These are phyloP conservation scores for Brachyhypopomus gauderio DNA, from an alignment of 2,113 vertebrate genomes.

Conservation along the genomic window DNA sequence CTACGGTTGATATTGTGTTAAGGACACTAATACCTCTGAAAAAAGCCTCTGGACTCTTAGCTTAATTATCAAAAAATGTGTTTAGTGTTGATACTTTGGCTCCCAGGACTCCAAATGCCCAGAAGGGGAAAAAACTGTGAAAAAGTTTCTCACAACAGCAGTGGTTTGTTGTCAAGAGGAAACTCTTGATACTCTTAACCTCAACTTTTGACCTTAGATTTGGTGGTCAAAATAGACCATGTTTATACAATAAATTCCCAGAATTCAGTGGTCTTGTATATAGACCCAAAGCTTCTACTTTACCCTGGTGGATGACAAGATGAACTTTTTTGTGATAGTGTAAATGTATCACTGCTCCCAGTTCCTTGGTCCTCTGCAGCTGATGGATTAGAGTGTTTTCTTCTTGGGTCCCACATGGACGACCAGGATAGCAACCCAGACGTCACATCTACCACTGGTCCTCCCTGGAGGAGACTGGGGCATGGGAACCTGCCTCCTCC, in stretches of 20 bases:
- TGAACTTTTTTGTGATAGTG: not conserved
- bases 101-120: not conserved
- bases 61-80: not conserved
- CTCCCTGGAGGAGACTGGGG: slow-evolving; percentile 69
- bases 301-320: slow-evolving; percentile 2
- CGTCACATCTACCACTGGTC: slow-evolving; percentile 74
- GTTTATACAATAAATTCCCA: slow-evolving; percentile 4
- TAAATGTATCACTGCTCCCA: slow-evolving; percentile 11
- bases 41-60: slow-evolving; percentile 1
- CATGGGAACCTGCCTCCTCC: slow-evolving; percentile 73
- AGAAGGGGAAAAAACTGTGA: not conserved
- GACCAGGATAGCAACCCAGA: slow-evolving; percentile 58
- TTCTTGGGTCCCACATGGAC: slow-evolving; percentile 45
- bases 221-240: not conserved
- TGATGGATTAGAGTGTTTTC: slow-evolving; percentile 56
- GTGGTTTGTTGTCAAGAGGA: slow-evolving; percentile 11
- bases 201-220: slow-evolving; percentile 32
- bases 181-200: slow-evolving; percentile 18
- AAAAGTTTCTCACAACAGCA: slow-evolving; percentile 11
- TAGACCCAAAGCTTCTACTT: not conserved
- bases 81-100: not conserved
- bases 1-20: not conserved
- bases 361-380: slow-evolving; percentile 27
- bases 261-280: slow-evolving; percentile 11
- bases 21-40: not conserved